phyloP scores from a whole-genome alignment of 2,113 vertebrate species.

The Ginglymostoma cirratum region DNA sequence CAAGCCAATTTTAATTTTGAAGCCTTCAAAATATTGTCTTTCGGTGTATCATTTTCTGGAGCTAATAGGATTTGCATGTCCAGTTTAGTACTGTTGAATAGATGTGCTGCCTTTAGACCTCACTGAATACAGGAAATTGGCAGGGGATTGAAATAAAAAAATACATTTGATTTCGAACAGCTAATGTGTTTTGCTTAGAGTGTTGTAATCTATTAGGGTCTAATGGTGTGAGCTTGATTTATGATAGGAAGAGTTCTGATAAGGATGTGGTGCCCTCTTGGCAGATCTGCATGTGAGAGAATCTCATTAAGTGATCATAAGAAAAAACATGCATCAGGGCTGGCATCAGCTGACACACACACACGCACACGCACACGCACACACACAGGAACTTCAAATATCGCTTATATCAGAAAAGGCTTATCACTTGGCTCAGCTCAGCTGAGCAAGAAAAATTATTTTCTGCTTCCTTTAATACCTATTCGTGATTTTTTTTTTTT shows the following conservation, averaged over 20 bases:
- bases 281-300: background rate
- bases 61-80: background rate
- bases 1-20: background rate
- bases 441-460: conserved; percentile 17
- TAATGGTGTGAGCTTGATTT: conserved; percentile 10
- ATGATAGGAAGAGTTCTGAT: background rate
- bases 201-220: background rate
- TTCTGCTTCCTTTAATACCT: conserved; percentile 17
- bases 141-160: background rate
- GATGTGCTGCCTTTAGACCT: background rate
- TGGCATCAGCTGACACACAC: background rate
- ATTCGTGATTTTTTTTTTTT: background rate
- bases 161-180: conserved; percentile 3
- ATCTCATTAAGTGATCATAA: background rate
- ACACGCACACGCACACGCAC: background rate
- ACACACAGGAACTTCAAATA: conserved; percentile 8
- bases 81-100: background rate
- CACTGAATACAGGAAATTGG: conserved; percentile 24
- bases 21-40: background rate
- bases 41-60: background rate
- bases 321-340: conserved; percentile 18
- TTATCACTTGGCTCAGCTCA: conserved; percentile 3
- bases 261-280: no score
- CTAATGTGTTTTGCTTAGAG: conserved; percentile 12
- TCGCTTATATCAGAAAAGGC: background rate